Percentiles rank a stretch among this genome's conserved stretches.
Evolutionary conservation across 2,113 vertebrate genomes (phyloP).

Genomic region (Eleginops maclovinus): DNA sequence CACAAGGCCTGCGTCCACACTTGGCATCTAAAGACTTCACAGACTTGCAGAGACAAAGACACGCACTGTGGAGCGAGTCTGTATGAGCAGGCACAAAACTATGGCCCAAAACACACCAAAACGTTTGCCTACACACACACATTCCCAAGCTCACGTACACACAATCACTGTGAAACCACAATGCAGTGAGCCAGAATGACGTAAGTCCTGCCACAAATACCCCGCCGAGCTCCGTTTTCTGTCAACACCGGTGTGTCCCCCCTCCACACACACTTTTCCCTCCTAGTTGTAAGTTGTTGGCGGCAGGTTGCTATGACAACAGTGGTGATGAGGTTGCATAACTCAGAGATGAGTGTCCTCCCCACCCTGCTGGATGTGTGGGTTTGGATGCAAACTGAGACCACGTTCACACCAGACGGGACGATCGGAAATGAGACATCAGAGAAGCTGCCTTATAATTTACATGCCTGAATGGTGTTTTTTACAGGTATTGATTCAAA

Average conservation of each 20-base stretch:
- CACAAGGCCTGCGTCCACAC: background rate
- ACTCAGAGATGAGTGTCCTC: constrained; percentile 48
- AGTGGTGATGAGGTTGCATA: constrained; percentile 53
- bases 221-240: constrained; percentile 13
- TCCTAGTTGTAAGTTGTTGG: constrained; percentile 49
- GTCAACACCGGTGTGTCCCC: constrained; percentile 56
- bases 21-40: background rate
- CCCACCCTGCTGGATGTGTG: constrained; percentile 4
- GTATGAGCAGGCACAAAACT: background rate
- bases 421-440: constrained; percentile 36
- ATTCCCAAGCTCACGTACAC: constrained; percentile 21
- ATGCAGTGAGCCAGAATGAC: constrained; percentile 52
- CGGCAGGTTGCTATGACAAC: constrained; percentile 58
- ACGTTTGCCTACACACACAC: background rate
- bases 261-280: constrained; percentile 45
- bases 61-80: background rate
- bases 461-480: constrained; percentile 2
- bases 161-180: constrained; percentile 35
- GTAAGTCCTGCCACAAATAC: constrained; percentile 27
- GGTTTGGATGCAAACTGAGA: constrained; percentile 39
- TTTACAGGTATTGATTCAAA: background rate
- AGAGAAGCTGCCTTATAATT: constrained; percentile 28
- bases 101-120: background rate
- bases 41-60: background rate
- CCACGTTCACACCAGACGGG: constrained; percentile 8